phyloP scores from a whole-genome alignment of 2,888 invertebrate genomes.

The Mesoligia furuncula region DNA sequence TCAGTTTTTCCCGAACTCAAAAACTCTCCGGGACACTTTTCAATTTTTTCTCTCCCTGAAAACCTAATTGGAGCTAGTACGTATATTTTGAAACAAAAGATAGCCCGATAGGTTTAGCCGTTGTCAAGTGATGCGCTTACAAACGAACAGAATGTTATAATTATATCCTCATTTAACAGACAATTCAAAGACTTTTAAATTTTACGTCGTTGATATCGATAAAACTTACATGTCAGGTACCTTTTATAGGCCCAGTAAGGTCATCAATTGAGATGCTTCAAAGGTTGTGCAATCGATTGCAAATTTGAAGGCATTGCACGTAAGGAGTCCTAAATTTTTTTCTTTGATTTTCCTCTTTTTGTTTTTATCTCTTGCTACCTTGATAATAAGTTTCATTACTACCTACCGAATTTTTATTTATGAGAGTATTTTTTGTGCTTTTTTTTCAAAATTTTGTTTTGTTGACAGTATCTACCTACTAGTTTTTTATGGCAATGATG shows the following conservation, averaged over 20 bases:
- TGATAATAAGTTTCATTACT: neutral
- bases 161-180: neutral
- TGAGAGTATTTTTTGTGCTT: neutral
- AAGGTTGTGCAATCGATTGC: conserved; percentile 23
- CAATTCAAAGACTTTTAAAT: neutral
- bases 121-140: neutral
- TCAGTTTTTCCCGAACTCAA: neutral
- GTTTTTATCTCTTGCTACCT: neutral
- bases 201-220: neutral
- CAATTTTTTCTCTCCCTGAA: neutral
- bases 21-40: neutral
- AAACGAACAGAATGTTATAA: neutral
- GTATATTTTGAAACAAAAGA: neutral
- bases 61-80: neutral
- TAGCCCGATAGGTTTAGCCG: neutral
- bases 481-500: conserved; percentile 16
- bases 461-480: neutral
- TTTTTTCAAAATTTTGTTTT: conserved; percentile 22
- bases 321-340: neutral
- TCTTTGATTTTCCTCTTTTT: conserved; percentile 25
- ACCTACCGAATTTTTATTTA: neutral
- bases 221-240: conserved; percentile 39
- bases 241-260: conserved; percentile 16
- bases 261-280: neutral
- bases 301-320: conserved; percentile 22